Base-by-base conservation (phyloP, 2,797 vertebrate species). In the Onychomys torridus region DNA sequence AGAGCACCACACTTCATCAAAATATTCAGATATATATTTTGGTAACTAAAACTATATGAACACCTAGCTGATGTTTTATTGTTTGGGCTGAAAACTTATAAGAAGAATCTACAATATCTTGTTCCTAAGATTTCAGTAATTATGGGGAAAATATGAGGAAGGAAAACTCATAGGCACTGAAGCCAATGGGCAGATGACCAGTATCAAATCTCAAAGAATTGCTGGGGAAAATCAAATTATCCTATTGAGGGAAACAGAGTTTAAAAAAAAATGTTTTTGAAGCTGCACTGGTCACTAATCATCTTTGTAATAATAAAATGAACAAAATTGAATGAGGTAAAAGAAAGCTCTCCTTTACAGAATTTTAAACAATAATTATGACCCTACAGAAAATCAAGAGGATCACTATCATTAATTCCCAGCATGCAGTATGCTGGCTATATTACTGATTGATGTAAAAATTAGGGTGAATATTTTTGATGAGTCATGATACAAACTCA, bases 331-430 rank as follows among this genome's bases (percentile, higher is more conserved):
- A n/a, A 34, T n/a, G 23, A 2, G 6, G 21, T 25, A 2, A 37
- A 65, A 5, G 6, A 8, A 75, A 76, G 6, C 5, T 87, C 57
- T 55, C 5, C 14, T 73, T 73, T 37, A 29, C 11, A 27, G 37
- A 88, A 84, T 93, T 73, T 23, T 46, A 88, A 88, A 46, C 29
- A 76, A 90, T 82, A 90, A 78, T 83, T 67, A 14, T 52, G 49
- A 61, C 88, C 65, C 61, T 59, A 10, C 43, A 89, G 6, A 75
- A 61, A 93, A 82, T 75, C 27, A 52, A n/a, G 40, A 84, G 43
- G 17, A 78, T 52, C 16, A 25, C 9, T 16, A 8, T 89, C 16
- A 40, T 59, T 29, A 88, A 73, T 84, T 23, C 5, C 3, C 1
- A 78, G 6, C 19, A n/a, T 73, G 19, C 9, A 21, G 32, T 69